Conservation (phyloP, 2,113 vertebrate genomes). For the Menura novaehollandiae region DNA sequence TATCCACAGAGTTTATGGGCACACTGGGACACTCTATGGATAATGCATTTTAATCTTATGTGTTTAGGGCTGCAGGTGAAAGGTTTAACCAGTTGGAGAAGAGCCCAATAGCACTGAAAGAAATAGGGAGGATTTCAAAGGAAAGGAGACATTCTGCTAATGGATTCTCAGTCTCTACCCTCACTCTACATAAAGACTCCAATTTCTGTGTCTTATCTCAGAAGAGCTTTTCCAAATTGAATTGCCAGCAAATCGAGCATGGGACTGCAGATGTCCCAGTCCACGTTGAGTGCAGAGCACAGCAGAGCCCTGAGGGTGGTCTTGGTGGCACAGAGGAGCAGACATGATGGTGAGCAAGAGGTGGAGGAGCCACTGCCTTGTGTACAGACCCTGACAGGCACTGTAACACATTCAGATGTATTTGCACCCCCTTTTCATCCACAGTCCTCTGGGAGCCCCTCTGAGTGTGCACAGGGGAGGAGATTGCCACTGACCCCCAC, state of each 20-base stretch:
- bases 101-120: background rate
- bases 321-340: background rate
- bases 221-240: background rate
- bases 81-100: background rate
- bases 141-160: background rate
- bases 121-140: background rate
- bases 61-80: background rate
- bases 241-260: background rate
- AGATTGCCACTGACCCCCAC: accelerated
- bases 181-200: background rate
- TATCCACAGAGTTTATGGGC: background rate
- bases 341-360: background rate
- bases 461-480: background rate
- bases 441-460: background rate
- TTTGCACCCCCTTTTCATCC: background rate
- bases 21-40: background rate
- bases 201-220: background rate
- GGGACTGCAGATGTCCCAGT: no score
- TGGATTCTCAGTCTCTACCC: background rate
- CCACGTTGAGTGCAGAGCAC: background rate
- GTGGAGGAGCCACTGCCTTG: background rate
- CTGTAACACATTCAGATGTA: background rate
- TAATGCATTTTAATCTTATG: background rate
- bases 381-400: background rate
- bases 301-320: background rate